Evolutionary conservation across 2,797 vertebrate genomes (phyloP).

Genomic region (Luscinia luscinia): DNA sequence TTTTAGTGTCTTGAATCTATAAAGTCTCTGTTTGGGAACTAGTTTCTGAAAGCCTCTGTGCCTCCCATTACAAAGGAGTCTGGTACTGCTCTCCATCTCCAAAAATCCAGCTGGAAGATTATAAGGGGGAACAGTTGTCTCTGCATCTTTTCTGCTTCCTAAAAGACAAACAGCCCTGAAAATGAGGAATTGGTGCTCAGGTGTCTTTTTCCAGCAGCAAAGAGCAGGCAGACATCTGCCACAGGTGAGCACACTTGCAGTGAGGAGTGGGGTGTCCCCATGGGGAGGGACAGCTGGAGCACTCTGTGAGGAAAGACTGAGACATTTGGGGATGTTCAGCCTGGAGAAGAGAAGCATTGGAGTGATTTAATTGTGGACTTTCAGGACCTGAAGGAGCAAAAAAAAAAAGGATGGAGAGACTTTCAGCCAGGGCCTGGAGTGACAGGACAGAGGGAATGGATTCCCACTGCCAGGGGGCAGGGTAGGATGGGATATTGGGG

Average conservation of each 20-base stretch:
- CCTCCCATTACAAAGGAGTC: conserved; percentile 64
- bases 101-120: conserved; percentile 58
- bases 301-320: not conserved
- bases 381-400: not conserved
- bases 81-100: conserved; percentile 69
- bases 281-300: not conserved
- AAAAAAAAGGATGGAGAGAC: not conserved
- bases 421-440: not conserved
- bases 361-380: too few relatives aligned
- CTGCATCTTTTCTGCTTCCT: not conserved
- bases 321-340: not conserved
- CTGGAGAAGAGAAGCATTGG: not conserved
- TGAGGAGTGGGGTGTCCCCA: not conserved
- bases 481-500: accelerated
- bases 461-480: not conserved
- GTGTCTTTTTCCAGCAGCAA: not conserved
- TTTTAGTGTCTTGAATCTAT: conserved; percentile 20
- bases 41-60: conserved; percentile 64
- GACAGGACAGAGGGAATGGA: not conserved
- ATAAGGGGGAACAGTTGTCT: conserved; percentile 9
- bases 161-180: not conserved
- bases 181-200: not conserved
- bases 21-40: conserved; percentile 54
- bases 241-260: not conserved
- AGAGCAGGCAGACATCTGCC: not conserved